Percentiles rank a stretch among this genome's conserved stretches.
Conservation (phyloP, 2,888 invertebrate genomes). For the Dexiosoma caninum region DNA sequence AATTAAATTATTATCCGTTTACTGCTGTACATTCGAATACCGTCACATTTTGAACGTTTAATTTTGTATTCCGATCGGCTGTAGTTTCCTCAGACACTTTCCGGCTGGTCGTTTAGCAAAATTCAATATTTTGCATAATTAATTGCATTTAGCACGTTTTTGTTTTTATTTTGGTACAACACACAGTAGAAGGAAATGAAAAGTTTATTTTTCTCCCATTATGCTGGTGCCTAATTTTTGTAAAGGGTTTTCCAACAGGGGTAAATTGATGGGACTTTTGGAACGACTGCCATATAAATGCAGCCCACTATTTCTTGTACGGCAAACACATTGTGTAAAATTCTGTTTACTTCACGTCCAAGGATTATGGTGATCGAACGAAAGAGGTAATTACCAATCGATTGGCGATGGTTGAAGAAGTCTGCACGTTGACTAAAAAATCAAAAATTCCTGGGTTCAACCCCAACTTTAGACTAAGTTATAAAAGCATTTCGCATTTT, state of each 20-base stretch:
- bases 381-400: too few relatives aligned
- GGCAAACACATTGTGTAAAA: too few relatives aligned
- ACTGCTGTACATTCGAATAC: not conserved
- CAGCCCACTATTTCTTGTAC: too few relatives aligned
- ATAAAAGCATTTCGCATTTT: too few relatives aligned
- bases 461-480: too few relatives aligned
- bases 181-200: not conserved
- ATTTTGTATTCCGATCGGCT: constrained; percentile 41
- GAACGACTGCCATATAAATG: too few relatives aligned
- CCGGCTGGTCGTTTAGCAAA: constrained; percentile 69
- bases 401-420: too few relatives aligned
- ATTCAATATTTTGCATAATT: constrained; percentile 78
- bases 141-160: constrained; percentile 78
- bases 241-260: not conserved
- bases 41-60: constrained; percentile 26
- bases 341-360: too few relatives aligned
- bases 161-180: constrained; percentile 66
- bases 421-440: too few relatives aligned
- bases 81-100: constrained; percentile 37
- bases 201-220: not conserved
- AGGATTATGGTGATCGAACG: too few relatives aligned
- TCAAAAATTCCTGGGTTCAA: too few relatives aligned
- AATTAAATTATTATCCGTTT: constrained; percentile 18
- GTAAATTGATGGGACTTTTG: too few relatives aligned
- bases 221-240: constrained; percentile 11